Base-by-base conservation (phyloP, 2,888 invertebrate species). In the Harpagoxenus sublaevis region DNA sequence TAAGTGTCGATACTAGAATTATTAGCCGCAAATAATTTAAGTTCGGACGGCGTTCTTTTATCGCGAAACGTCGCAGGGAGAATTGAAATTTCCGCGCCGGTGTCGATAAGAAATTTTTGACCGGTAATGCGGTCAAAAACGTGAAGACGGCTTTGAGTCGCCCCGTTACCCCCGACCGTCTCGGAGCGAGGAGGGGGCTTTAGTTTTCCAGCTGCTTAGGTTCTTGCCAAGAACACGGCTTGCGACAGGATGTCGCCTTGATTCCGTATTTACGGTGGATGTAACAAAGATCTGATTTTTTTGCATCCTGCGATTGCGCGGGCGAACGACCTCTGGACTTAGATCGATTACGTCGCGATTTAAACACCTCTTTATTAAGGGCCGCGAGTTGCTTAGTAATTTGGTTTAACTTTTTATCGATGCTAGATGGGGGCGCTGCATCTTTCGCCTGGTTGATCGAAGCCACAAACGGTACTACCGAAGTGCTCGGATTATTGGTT, bases 301-400 rank as follows among this genome's bases (percentile, higher is more conserved):
- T n/a, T n/a, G 8, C 0, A 0, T 6, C 1, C 2, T 0, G 18
- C 18, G 18, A 0, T 6, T 0, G 51, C 51, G n/a, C n/a, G 15
- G 48, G 18, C 15, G 48, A 48, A 48, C 48, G 48, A 48, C 48
- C 15, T 48, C 18, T 4, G 3, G 48, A 48, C 15, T 12, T 5
- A 48, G 48, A 48, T 15, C 48, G 48, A 0, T 12, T 48, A 4
- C 51, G n/a, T n/a, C 51, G n/a, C 18, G 51, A 18, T n/a, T 51
- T 51, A 15, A n/a, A 51, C 5, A 48, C 48, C 15, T 48, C 48
- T 48, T 48, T 48, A 18, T 48, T 48, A 4, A 48, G 48, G 15
- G 12, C 45, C 45, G 45, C 45, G 45, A 45, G 12, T 12, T 45
- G 10, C 45, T 45, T 45, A 45, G 45, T 45, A 12, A 45, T 12